Base-by-base conservation (phyloP, 2,113 vertebrate genomes). In the Caranx ignobilis region DNA sequence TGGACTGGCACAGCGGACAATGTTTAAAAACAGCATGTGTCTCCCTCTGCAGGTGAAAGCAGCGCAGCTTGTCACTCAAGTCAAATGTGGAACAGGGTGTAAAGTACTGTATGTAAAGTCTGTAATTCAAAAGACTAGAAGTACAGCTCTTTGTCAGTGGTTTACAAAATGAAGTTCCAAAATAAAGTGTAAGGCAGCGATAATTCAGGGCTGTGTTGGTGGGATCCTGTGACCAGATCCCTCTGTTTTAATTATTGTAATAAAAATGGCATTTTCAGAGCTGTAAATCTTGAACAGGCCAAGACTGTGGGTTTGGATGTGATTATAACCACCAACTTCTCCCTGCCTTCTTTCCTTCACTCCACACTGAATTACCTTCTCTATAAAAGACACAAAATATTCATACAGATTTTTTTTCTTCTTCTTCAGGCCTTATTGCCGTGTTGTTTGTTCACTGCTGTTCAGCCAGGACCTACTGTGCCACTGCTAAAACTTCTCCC, bases 41-140 rank as follows among this genome's bases (percentile, higher is more conserved):
- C 93, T 83, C 93, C 93, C 90, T 90, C 91, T 94, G 79, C 83
- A 89, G 94, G 92, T 31, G 47, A 82, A 11, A 67, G 31, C 15
- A 19, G 12, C 2, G 1, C 64, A 45, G 67, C 55, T 34, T 21
- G 9, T 11, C 11, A 18, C 8, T 3, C 18, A 6, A 41, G n/a
- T 35, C 1, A 43, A 21, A 32, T 1, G 8, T 6, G 21, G 1
- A 11, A 21, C 5, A 47, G 45, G 12, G 15, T 50, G 52, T 21
- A 18, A 59, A 12, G 12, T 5, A 59, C 18, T 5, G 2, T 34
- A 9, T 10, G 31, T 57, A 0, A 57, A 63, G 16, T 34, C 2
- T 47, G 2, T 45, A 8, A 34, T 60, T 48, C 12, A 19, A 45
- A 64, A 48, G 2, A n/a, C 52, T 21, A 55, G 13, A 45, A 21